Conservation (phyloP, 2,113 vertebrate species). For the Apaloderma vittatum region DNA sequence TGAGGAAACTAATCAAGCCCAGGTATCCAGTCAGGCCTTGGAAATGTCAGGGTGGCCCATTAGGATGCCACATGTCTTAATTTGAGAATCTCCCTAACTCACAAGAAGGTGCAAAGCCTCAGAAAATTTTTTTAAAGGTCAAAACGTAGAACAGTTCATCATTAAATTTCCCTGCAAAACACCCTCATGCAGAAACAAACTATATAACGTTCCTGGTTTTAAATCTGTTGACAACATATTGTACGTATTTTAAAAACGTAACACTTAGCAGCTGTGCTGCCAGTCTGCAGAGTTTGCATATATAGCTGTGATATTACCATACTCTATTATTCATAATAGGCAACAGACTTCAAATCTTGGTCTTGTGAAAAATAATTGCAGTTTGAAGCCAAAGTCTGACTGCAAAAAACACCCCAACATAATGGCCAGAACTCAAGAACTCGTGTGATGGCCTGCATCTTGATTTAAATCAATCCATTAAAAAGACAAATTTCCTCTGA, state of each 20-base stretch:
- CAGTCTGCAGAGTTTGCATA: constrained; percentile 64
- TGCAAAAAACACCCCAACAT: neutral
- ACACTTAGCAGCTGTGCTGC: constrained; percentile 61
- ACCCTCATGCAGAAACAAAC: constrained; percentile 54
- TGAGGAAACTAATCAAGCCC: constrained; percentile 56
- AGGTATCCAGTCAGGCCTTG: constrained; percentile 52
- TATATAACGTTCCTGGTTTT: constrained; percentile 26
- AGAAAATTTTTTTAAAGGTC: constrained; percentile 46
- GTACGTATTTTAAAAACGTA: constrained; percentile 59
- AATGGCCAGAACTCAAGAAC: neutral
- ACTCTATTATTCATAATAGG: constrained; percentile 70
- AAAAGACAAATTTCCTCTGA: constrained; percentile 8
- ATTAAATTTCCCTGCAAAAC: constrained; percentile 59
- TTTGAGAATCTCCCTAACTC: constrained; percentile 33
- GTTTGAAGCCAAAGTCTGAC: constrained; percentile 27
- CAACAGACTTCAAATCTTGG: constrained; percentile 48
- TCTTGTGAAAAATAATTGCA: constrained; percentile 60
- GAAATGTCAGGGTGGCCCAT: constrained; percentile 71
- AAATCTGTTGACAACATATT: constrained; percentile 70
- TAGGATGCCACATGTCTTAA: constrained; percentile 55
- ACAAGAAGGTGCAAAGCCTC: neutral
- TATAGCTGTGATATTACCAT: constrained; percentile 68
- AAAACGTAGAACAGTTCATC: constrained; percentile 40
- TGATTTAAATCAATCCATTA: constrained; percentile 14
- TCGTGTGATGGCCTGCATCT: neutral